phyloP scores from a whole-genome alignment of 1,140 invertebrate species.

The Theocolax elegans region DNA sequence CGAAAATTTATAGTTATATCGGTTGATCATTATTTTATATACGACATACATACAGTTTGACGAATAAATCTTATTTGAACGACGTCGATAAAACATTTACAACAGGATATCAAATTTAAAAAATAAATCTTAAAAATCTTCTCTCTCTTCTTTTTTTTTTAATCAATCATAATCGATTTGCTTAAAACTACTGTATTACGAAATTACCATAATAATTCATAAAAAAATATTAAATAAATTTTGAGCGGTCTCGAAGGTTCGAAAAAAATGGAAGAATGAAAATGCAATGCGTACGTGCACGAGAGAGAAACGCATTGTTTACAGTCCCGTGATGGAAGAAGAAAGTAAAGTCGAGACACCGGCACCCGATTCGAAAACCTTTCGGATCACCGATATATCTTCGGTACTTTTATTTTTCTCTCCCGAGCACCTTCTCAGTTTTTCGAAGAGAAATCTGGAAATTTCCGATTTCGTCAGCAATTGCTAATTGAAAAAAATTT shows the following conservation, averaged over 20 bases:
- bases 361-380: conserved; percentile 3
- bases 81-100: too few species aligned
- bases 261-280: background rate
- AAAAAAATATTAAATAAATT: too few species aligned
- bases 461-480: background rate
- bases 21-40: too few species aligned
- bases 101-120: too few species aligned
- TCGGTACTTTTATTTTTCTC: conserved; percentile 19
- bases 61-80: too few species aligned
- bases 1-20: too few species aligned
- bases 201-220: too few species aligned
- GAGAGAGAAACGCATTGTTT: conserved; percentile 18
- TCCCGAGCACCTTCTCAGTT: background rate
- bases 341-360: conserved; percentile 18
- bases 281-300: background rate
- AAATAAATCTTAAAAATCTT: background rate
- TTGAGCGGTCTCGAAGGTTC: too few species aligned
- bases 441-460: conserved; percentile 23
- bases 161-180: too few species aligned
- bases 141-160: background rate
- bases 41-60: too few species aligned
- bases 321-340: conserved; percentile 14
- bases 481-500: background rate
- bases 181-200: too few species aligned
- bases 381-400: conserved; percentile 11